Evolutionary conservation across 35 echinoderm and acorn worm genomes (phyloP), one percentile per base, ranked within the genome.

Genomic region (Holothuria glaberrima): DNA sequence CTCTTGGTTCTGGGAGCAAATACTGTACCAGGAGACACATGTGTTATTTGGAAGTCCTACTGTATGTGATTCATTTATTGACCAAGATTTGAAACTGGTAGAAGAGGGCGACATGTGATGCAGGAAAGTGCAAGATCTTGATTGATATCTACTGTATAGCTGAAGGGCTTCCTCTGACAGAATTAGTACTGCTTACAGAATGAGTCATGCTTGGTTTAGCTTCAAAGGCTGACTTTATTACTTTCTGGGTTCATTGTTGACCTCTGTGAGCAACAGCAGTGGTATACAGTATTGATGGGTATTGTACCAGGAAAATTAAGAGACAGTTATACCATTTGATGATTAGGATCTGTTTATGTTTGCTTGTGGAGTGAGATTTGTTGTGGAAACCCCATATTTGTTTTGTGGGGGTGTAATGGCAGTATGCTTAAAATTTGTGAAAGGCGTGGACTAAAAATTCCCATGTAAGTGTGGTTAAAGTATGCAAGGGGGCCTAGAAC

Each of bases 311-410:
- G 46, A 41, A 76, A 76, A 31, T 29, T 66, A n/a, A 35, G 18
- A 5, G 18, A 9, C 3, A 18, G 46, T 10, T 5, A 44, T 22
- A 45, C 19, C 5, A 33, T 44, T 18, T 76, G 46, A 45, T 25
- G 17, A 31, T 44, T 76, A 6, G 18, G n/a, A 44, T 76, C 41
- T 44, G 46, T 76, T 76, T 34, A 76, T 31, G 72, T 44, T 45
- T 76, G 9, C 10, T 17, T 45, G 71, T 34, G n/a, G 34, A 75
- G 22, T 75, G 34, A 18, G 30, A 36, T 14, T 75, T 41, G 72
- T 45, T 76, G 72, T 36, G 34, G 34, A 76, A 45, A 76, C 72
- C 46, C n/a, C n/a, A n/a, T n/a, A 45, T 76, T 76, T 76, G 72
- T 76, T 76, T 76, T 76, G 33, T 76, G 72, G 34, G 72, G 32